Conservation (phyloP, 2,797 vertebrate genomes). For the Megaceryle alcyon region DNA sequence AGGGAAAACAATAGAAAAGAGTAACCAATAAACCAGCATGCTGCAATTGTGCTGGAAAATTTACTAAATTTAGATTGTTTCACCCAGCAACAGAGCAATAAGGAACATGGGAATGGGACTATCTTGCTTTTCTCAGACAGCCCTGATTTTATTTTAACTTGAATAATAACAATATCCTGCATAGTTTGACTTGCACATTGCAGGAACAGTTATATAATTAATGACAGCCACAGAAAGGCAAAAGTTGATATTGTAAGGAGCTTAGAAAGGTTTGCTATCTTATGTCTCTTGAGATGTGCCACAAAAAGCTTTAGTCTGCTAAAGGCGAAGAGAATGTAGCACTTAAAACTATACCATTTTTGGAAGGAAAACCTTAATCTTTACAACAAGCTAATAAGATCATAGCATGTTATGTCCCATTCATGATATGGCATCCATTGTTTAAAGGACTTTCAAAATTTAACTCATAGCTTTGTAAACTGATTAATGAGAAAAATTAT, state of each 20-base stretch:
- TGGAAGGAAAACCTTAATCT: not conserved
- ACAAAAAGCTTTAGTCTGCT: not conserved
- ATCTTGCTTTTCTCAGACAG: conserved; percentile 43
- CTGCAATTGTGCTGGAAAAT: conserved; percentile 2
- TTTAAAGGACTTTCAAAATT: not conserved
- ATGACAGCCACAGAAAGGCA: not conserved
- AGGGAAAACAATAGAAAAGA: not conserved
- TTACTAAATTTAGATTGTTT: conserved; percentile 55
- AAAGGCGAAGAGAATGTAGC: not conserved
- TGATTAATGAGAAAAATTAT: not conserved
- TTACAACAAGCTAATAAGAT: not conserved
- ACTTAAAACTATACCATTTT: not conserved
- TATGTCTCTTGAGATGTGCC: not conserved
- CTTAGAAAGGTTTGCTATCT: not conserved
- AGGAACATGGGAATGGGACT: conserved; percentile 45
- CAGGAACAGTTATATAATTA: not conserved
- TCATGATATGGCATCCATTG: not conserved
- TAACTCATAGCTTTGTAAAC: not conserved
- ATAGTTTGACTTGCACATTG: not conserved
- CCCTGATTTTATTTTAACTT: conserved; percentile 55
- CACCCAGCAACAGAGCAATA: not conserved
- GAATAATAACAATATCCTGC: conserved; percentile 40
- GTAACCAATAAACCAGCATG: not conserved
- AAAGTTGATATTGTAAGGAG: not conserved
- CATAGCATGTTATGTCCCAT: not conserved